phyloP scores from a whole-genome alignment of 1,140 invertebrate genomes.

The Atta texana region DNA sequence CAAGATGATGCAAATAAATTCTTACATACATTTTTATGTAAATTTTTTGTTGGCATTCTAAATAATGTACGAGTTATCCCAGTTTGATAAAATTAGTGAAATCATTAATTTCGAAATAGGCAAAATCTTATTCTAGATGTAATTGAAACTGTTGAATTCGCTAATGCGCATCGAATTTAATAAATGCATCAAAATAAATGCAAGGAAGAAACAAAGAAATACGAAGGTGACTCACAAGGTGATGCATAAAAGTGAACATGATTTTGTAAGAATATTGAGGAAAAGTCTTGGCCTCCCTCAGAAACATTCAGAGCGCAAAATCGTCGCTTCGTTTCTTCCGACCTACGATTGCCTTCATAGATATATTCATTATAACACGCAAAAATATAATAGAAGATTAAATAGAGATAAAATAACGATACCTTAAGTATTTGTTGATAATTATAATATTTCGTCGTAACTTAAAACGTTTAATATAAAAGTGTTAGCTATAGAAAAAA shows the following conservation, averaged over 20 bases:
- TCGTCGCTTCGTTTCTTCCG: not conserved
- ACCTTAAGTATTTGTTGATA: not conserved
- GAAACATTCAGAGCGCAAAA: conserved; percentile 19
- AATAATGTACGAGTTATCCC: not conserved
- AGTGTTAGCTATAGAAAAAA: not conserved
- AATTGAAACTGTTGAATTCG: conserved; percentile 46
- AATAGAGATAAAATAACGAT: not conserved
- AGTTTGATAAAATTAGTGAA: not conserved
- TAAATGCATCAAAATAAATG: conserved; percentile 2
- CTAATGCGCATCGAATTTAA: conserved; percentile 19
- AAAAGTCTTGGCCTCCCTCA: conserved; percentile 50
- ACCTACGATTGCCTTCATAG: not conserved
- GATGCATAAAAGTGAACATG: conserved; percentile 11
- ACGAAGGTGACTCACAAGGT: conserved; percentile 47
- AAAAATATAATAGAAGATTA: not conserved
- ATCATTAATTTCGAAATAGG: not conserved
- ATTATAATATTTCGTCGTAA: not conserved
- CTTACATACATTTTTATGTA: no score
- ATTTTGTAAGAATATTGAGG: conserved; percentile 55
- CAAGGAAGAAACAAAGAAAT: conserved; percentile 4
- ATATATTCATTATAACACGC: not conserved
- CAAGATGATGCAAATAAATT: not conserved
- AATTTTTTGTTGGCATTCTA: not conserved
- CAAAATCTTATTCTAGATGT: conserved; percentile 22
- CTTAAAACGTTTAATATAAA: not conserved